These are phyloP conservation scores for Ormyrus nitidulus DNA, from an alignment of 2,888 invertebrate genomes.

Conservation along the genomic window DNA sequence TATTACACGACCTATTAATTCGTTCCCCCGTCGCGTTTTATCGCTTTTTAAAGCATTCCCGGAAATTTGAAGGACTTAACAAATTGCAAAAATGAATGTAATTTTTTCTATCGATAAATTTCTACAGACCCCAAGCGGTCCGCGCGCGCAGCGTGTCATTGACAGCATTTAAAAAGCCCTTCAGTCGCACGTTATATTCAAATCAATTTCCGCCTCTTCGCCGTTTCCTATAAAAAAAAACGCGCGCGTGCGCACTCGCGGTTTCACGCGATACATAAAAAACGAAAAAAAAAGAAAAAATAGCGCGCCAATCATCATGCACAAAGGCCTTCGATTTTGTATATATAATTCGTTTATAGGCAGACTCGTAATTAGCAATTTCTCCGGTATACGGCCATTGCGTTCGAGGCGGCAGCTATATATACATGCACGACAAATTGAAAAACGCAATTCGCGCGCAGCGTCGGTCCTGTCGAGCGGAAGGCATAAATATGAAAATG, in stretches of 20 bases:
- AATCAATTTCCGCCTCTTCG: constrained; percentile 19
- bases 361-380: constrained; percentile 40
- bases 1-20: too few relatives aligned
- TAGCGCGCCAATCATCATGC: constrained; percentile 13
- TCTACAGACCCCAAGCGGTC: too few relatives aligned
- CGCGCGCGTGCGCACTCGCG: background rate
- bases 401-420: background rate
- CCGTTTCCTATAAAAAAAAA: background rate
- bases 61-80: too few relatives aligned
- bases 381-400: background rate
- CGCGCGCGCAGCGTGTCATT: background rate
- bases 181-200: background rate
- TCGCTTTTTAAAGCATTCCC: too few relatives aligned
- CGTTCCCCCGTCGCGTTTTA: too few relatives aligned
- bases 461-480: constrained; percentile 30
- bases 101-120: constrained; percentile 6
- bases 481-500: constrained; percentile 55
- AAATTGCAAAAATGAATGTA: too few relatives aligned
- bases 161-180: constrained; percentile 19
- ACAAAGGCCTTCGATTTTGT: constrained; percentile 33
- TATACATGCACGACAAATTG: constrained; percentile 36
- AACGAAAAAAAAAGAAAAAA: background rate
- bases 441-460: constrained; percentile 45
- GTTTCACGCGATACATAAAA: background rate
- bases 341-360: constrained; percentile 35